These are phyloP conservation scores for Trachops cirrhosus DNA, from an alignment of 2,797 vertebrate genomes.

Conservation along the genomic window DNA sequence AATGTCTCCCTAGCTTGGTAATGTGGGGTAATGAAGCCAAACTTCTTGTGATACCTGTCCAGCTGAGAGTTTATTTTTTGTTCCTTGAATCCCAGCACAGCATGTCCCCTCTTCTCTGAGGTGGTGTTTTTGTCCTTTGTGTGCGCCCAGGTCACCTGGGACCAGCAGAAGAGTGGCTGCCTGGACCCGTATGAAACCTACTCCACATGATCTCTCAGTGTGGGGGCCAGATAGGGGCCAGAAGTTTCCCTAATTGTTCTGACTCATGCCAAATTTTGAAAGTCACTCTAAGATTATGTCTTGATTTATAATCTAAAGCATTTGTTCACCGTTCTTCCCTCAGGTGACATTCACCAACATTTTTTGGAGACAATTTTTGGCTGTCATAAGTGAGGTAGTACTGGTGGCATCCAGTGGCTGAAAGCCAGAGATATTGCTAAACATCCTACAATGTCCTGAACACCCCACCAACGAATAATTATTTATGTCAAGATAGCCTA, in stretches of 20 bases:
- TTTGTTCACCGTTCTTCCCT: background rate
- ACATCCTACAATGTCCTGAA: background rate
- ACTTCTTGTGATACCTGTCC: background rate
- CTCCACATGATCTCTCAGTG: background rate
- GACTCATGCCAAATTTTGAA: background rate
- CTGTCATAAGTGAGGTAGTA: background rate
- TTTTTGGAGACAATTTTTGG: background rate
- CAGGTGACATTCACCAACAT: background rate
- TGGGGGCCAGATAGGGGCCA: accelerated
- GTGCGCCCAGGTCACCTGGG: background rate
- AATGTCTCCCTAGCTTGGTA: background rate
- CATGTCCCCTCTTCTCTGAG: background rate
- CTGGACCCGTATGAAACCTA: background rate
- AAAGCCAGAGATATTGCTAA: background rate
- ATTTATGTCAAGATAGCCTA: background rate
- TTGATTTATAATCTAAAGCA: background rate
- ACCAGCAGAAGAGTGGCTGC: background rate
- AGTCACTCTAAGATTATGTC: background rate
- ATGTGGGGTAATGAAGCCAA: background rate
- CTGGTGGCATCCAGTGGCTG: background rate
- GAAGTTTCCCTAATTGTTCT: background rate
- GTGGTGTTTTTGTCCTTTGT: background rate
- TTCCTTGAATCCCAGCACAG: background rate
- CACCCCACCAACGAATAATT: background rate
- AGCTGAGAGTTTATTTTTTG: background rate